phyloP scores from a whole-genome alignment of 1,140 invertebrate species.

The Ruditapes philippinarum region DNA sequence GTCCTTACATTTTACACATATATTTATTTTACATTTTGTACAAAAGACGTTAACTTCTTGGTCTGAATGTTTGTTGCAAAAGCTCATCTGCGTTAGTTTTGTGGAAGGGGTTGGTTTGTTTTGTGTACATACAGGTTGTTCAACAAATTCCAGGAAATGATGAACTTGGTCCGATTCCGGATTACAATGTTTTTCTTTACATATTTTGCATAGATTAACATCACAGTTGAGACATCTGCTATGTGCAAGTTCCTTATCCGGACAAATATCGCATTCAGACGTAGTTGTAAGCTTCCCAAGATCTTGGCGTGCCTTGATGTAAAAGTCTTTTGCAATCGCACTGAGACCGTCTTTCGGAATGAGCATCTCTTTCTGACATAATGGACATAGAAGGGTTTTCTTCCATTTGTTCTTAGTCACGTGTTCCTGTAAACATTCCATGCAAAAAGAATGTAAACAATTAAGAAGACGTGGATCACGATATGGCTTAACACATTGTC shows the following conservation, averaged over 20 bases:
- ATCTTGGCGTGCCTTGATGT: conserved; percentile 37
- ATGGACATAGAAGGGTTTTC: conserved; percentile 48
- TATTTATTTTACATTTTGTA: conserved; percentile 71
- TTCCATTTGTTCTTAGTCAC: conserved; percentile 65
- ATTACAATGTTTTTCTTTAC: conserved; percentile 44
- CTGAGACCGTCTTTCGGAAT: conserved; percentile 62
- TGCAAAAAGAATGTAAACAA: conserved; percentile 62
- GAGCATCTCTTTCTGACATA: conserved; percentile 58
- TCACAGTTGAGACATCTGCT: conserved; percentile 60
- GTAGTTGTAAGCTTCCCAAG: conserved; percentile 26
- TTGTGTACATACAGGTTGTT: background rate
- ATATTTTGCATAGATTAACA: conserved; percentile 45
- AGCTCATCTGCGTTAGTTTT: conserved; percentile 67
- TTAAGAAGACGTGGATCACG: conserved; percentile 47
- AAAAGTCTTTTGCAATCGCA: conserved; percentile 37
- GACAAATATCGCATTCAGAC: conserved; percentile 55
- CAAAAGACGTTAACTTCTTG: conserved; percentile 70
- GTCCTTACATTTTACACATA: conserved; percentile 73
- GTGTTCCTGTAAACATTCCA: conserved; percentile 56
- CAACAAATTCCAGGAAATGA: conserved; percentile 57
- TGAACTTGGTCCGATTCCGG: conserved; percentile 58
- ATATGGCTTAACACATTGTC: conserved; percentile 51
- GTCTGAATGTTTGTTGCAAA: conserved; percentile 71
- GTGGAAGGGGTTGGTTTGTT: background rate
- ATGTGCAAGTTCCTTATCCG: background rate